Conservation (phyloP, 2,888 invertebrate species). For the Ptychoptera contaminata region DNA sequence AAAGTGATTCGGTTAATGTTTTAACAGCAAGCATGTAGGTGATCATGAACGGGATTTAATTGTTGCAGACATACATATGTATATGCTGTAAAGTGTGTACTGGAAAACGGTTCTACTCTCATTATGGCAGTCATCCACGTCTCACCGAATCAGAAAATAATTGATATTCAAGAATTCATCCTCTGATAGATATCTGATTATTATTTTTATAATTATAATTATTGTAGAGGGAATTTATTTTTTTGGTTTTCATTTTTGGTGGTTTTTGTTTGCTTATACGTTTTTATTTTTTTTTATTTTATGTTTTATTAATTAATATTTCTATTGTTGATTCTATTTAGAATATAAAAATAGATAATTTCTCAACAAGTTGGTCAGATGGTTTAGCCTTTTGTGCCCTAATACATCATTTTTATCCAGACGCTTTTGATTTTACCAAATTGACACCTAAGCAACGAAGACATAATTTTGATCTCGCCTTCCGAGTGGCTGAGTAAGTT, state of each 20-base stretch:
- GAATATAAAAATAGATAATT: slow-evolving; percentile 96
- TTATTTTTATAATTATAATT: too few relatives aligned
- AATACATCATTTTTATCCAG: slow-evolving; percentile 94
- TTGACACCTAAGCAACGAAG: slow-evolving; percentile 79
- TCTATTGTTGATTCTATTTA: slow-evolving; percentile 29
- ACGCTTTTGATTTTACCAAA: slow-evolving; percentile 87
- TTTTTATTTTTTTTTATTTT: slow-evolving; percentile 7
- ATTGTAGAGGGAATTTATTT: background rate
- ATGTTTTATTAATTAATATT: slow-evolving; percentile 7
- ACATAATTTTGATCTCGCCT: slow-evolving; percentile 94
- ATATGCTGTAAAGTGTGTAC: too few relatives aligned
- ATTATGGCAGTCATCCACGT: too few relatives aligned
- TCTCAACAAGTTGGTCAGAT: slow-evolving; percentile 96
- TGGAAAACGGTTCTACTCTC: too few relatives aligned
- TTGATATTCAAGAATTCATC: too few relatives aligned
- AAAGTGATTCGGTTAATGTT: too few relatives aligned
- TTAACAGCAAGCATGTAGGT: too few relatives aligned
- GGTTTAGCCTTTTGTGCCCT: slow-evolving; percentile 98
- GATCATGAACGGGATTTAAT: too few relatives aligned
- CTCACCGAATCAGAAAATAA: too few relatives aligned
- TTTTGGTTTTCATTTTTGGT: slow-evolving; percentile 5
- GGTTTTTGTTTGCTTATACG: slow-evolving; percentile 4
- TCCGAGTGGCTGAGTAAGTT: slow-evolving; percentile 94
- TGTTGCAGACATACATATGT: too few relatives aligned
- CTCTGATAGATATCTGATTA: too few relatives aligned